Evolutionary conservation across 2,113 vertebrate genomes (phyloP), one percentile per base, ranked within the genome.

Genomic region (Alligator sinensis): DNA sequence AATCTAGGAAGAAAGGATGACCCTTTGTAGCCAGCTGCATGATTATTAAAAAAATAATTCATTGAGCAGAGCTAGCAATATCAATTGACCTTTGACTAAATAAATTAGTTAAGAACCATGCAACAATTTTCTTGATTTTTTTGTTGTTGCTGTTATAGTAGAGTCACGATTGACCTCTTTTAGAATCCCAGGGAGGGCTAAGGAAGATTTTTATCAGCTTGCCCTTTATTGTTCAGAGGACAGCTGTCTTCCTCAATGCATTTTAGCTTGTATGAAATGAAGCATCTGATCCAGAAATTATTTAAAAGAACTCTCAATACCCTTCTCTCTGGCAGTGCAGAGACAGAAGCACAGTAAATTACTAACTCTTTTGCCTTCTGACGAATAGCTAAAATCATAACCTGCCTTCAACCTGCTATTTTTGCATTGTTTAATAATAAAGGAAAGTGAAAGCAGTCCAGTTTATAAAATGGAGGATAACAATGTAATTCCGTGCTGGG

Each of bases 401-500:
- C 83, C 76, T 17, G 64, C 9, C 5, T 87, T 80, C 18, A 14
- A 47, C 47, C 47, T 47, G 47, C 3, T 16, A 1, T 22, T 24
- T 15, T 22, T 30, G 62, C 77, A 12, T 15, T 3, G 3, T 6
- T 47, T 7, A 6, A 82, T 88, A 78, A 22, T 30, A 57, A 22
- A 74, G 19, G 61, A 1, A 0, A 57, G 1, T 2, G 14, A 6
- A 60, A 2, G 2, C 55, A 60, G 15, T 24, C 5, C 55, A 1
- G 22, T 47, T 92, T 94, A 90, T 82, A 34, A 9, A 47, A 47
- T 54, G 34, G 4, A n/a, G 3, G 9, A 22, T 4, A 77, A 60
- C 17, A 21, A 70, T 30, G 34, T 70, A 70, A 70, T 70, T 70
- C 66, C 30, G 19, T 30, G 10, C 21, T 55, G 77, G 10, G 9